phyloP scores from a whole-genome alignment of 2,888 invertebrate species.

The Endotricha flammealis region DNA sequence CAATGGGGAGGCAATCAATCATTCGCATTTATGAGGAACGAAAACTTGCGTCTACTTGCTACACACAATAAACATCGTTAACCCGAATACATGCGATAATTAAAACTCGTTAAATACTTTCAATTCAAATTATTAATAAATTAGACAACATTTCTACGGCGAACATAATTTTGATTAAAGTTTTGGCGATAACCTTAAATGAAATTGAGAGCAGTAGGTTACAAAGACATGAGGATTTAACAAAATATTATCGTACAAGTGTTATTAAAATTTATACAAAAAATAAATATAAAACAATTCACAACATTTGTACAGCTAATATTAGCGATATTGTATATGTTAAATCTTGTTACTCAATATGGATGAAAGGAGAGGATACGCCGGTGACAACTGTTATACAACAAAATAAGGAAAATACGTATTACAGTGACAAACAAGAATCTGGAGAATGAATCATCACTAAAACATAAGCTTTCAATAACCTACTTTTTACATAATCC shows the following conservation, averaged over 20 bases:
- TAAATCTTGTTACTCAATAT: too few species aligned
- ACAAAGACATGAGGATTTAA: too few species aligned
- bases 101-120: slow-evolving; percentile 26
- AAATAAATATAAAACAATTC: too few species aligned
- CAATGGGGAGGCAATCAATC: slow-evolving; percentile 32
- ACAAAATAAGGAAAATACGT: background rate
- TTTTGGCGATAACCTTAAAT: slow-evolving; percentile 18
- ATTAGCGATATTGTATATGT: too few species aligned
- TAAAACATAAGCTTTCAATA: background rate
- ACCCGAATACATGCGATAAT: slow-evolving; percentile 38
- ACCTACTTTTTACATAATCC: slow-evolving; percentile 1
- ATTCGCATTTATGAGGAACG: slow-evolving; percentile 23
- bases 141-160: slow-evolving; percentile 4
- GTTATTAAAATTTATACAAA: too few species aligned
- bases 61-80: slow-evolving; percentile 45
- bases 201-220: slow-evolving; percentile 24
- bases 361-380: background rate
- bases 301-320: too few species aligned
- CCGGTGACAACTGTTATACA: too few species aligned
- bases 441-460: background rate
- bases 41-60: slow-evolving; percentile 23
- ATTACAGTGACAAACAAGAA: background rate
- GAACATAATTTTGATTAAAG: background rate
- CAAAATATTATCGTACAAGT: too few species aligned
- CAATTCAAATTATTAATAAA: background rate